Percentiles rank a stretch among this genome's conserved stretches.
phyloP scores from a whole-genome alignment of 2,113 vertebrate genomes.

The Brachyhypopomus gauderio region DNA sequence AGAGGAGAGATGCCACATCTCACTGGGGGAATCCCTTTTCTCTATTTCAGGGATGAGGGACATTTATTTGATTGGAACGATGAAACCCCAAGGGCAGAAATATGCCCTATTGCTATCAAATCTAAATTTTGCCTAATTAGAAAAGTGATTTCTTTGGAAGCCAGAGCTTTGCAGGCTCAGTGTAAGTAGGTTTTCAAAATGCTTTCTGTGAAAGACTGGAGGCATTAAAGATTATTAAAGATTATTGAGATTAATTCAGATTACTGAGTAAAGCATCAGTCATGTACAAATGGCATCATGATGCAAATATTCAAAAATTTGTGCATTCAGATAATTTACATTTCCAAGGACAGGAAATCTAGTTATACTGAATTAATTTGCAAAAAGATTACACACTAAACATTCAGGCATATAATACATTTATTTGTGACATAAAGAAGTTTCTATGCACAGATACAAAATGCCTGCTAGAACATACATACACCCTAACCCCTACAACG shows the following conservation, averaged over 20 bases:
- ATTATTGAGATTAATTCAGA: constrained; percentile 25
- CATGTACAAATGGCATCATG: background rate
- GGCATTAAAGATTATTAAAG: constrained; percentile 8
- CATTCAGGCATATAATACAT: background rate
- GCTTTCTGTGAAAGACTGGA: constrained; percentile 18
- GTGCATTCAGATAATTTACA: background rate
- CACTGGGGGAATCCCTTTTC: constrained; percentile 49
- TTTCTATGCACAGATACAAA: too few species aligned
- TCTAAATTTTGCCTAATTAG: constrained; percentile 46
- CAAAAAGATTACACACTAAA: background rate
- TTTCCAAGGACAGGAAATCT: background rate
- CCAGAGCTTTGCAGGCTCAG: constrained; percentile 38
- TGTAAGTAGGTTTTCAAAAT: constrained; percentile 41
- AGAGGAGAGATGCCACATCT: constrained; percentile 56
- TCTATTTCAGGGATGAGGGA: constrained; percentile 59
- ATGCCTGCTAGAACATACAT: too few species aligned
- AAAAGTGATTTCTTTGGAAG: constrained; percentile 27
- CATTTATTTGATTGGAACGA: constrained; percentile 34
- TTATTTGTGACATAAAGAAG: too few species aligned
- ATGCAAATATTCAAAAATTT: background rate
- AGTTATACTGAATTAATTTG: background rate
- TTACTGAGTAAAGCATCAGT: constrained; percentile 23
- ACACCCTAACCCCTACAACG: too few species aligned
- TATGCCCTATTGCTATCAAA: constrained; percentile 46
- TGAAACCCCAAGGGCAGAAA: constrained; percentile 16